A percentile compares a stretch with the other conserved stretches of the same genome.
Conservation (phyloP, 2,888 invertebrate species). For the Seladonia tumulorum region DNA sequence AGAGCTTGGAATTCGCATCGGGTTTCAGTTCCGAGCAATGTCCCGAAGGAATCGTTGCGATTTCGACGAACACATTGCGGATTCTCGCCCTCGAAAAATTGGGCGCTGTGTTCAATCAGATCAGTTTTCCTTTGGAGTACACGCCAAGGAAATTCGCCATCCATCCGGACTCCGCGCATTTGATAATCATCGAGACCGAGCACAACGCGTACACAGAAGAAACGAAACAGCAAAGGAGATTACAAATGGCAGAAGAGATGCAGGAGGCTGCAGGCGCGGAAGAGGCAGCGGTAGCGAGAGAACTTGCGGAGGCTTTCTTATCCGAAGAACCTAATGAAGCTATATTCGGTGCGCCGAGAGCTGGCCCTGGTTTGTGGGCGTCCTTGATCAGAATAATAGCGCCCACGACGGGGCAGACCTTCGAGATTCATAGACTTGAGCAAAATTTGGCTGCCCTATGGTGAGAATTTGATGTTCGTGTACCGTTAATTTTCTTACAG, state of each 20-base stretch:
- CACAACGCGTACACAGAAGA: constrained; percentile 99
- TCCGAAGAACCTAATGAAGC: constrained; percentile 97
- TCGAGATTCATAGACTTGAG: constrained; percentile 92
- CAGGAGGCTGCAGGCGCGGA: constrained; percentile 98
- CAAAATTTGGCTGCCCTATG: constrained; percentile 99
- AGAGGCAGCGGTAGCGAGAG: constrained; percentile 97
- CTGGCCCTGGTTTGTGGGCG: constrained; percentile 98
- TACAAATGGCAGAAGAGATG: constrained; percentile 99
- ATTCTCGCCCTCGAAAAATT: constrained; percentile 99
- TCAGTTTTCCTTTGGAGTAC: constrained; percentile 95
- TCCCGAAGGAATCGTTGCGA: constrained; percentile 99
- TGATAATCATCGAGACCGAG: constrained; percentile 97
- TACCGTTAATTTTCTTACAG: not conserved
- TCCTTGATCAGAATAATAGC: constrained; percentile 94
- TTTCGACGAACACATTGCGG: constrained; percentile 97
- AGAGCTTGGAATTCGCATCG: constrained; percentile 98
- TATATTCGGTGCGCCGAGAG: constrained; percentile 97
- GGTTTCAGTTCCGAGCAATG: constrained; percentile 99
- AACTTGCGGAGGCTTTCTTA: constrained; percentile 98
- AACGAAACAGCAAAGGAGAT: constrained; percentile 95
- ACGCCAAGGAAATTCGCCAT: constrained; percentile 98
- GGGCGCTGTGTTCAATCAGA: constrained; percentile 99
- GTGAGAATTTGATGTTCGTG: constrained; percentile 74
- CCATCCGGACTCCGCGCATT: constrained; percentile 95
- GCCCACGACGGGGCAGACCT: constrained; percentile 92